Evolutionary conservation across 2,797 vertebrate species (phyloP).

Genomic region (Malacoraja senta): DNA sequence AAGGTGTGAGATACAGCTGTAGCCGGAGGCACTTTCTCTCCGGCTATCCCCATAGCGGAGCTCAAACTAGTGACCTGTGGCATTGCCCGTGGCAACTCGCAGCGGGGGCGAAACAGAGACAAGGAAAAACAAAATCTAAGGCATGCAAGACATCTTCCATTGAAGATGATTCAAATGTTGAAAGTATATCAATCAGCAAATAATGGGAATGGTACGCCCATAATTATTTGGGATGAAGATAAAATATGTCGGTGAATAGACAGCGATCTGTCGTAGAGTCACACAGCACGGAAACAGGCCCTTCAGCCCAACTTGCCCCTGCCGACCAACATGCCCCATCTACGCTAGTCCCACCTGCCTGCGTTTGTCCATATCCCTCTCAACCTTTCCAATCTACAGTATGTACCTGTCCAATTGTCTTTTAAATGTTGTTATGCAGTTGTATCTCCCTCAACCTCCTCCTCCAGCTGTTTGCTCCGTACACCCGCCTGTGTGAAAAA

Average conservation of each 20-base stretch:
- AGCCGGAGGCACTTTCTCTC: neutral
- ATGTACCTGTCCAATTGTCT: too few species aligned
- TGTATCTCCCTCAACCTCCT: too few species aligned
- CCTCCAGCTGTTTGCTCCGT: too few species aligned
- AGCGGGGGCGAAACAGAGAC: neutral
- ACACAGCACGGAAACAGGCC: too few species aligned
- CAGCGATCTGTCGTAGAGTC: too few species aligned
- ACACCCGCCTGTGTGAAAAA: too few species aligned
- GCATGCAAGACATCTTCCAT: neutral
- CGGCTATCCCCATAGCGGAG: neutral
- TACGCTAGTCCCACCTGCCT: too few species aligned
- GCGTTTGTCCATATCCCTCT: too few species aligned
- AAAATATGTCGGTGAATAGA: neutral
- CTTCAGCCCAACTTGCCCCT: too few species aligned
- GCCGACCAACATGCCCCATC: too few species aligned
- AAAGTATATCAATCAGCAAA: neutral
- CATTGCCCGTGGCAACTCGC: neutral
- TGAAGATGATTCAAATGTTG: neutral
- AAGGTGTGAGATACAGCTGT: neutral
- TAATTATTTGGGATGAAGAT: neutral
- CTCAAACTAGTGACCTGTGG: neutral
- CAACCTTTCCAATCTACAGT: too few species aligned
- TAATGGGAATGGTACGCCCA: neutral
- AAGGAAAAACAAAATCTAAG: neutral
- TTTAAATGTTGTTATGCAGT: too few species aligned